These are phyloP conservation scores for Platysteira castanea DNA, from an alignment of 2,113 vertebrate species.

Conservation along the genomic window DNA sequence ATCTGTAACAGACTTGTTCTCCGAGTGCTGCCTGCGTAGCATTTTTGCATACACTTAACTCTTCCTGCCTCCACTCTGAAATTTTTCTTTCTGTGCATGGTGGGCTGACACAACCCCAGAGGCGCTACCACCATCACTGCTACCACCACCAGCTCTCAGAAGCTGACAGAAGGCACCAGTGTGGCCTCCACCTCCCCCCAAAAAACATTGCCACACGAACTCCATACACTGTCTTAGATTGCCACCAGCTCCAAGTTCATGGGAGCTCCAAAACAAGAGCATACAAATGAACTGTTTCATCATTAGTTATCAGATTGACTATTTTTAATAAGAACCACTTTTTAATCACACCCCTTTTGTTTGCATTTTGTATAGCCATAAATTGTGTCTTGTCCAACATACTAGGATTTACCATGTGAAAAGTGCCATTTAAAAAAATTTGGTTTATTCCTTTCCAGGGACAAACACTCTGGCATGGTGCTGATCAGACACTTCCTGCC, in stretches of 20 bases:
- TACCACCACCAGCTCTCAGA: no score
- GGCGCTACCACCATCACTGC: accelerated
- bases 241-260: background rate
- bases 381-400: background rate
- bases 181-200: background rate
- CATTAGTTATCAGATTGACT: background rate
- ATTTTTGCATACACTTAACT: background rate
- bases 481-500: conserved; percentile 45
- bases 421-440: background rate
- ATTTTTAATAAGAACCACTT: background rate
- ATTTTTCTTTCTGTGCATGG: background rate
- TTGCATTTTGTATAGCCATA: background rate
- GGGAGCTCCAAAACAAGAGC: background rate
- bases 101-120: background rate
- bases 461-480: conserved; percentile 33
- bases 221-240: background rate
- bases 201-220: accelerated
- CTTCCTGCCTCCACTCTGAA: background rate
- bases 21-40: accelerated
- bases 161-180: background rate
- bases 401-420: background rate
- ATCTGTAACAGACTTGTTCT: background rate
- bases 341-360: background rate
- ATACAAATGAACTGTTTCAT: background rate
- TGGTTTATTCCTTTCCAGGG: conserved; percentile 20